Conservation (phyloP, 2,797 vertebrate genomes). For the Malacoraja senta region DNA sequence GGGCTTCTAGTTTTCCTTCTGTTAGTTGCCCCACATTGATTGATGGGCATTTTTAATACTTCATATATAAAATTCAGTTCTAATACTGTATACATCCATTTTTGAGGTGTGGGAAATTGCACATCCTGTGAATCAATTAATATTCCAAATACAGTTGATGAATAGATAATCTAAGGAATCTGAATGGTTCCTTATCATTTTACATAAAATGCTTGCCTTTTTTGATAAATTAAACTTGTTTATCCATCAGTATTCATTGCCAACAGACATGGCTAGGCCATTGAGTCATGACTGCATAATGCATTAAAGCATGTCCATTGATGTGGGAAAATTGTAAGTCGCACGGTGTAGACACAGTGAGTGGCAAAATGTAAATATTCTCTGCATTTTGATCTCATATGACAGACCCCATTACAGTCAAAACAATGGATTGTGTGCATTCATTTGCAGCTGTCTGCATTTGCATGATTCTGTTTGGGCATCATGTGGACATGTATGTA, state of each 20-base stretch:
- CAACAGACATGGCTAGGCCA: conserved; percentile 34
- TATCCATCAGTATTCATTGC: conserved; percentile 28
- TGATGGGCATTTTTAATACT: neutral
- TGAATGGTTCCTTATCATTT: neutral
- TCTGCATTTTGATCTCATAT: conserved; percentile 60
- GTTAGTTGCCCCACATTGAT: neutral
- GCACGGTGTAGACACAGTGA: conserved; percentile 57
- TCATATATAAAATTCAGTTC: conserved; percentile 16
- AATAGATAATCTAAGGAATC: neutral
- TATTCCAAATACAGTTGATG: neutral
- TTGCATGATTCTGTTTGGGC: conserved; percentile 38
- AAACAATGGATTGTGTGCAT: conserved; percentile 55
- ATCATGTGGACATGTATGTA: neutral
- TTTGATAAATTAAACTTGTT: conserved; percentile 33
- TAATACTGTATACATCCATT: neutral
- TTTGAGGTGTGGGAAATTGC: neutral
- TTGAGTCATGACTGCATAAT: conserved; percentile 55
- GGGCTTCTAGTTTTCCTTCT: neutral
- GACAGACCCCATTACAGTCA: conserved; percentile 68
- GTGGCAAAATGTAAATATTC: conserved; percentile 60
- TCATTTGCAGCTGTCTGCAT: conserved; percentile 56
- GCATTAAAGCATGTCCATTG: conserved; percentile 63
- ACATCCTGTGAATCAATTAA: neutral
- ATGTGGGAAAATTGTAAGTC: conserved; percentile 58
- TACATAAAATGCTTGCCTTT: conserved; percentile 2